Conservation (phyloP, 2,113 vertebrate genomes). For the Todiramphus chloris region DNA sequence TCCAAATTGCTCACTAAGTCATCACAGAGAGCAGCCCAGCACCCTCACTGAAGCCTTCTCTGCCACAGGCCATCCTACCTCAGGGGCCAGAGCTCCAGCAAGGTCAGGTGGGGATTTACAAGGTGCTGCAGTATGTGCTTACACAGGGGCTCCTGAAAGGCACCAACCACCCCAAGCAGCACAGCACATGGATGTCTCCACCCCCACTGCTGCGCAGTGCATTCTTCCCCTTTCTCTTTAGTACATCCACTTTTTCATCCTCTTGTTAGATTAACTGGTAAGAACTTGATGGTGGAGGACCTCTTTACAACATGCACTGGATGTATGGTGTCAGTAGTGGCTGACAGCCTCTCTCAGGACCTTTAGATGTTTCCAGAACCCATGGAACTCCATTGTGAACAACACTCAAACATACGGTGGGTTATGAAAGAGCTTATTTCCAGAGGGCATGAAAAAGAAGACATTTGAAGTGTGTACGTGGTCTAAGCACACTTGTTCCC, state of each 20-base stretch:
- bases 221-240: not conserved
- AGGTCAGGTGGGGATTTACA: not conserved
- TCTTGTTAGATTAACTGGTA: not conserved
- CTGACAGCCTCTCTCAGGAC: not conserved
- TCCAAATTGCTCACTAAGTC: not conserved
- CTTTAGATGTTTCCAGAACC: not conserved
- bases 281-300: not conserved
- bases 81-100: not conserved
- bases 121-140: not conserved
- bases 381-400: not conserved
- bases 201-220: not conserved
- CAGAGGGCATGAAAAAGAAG: not conserved
- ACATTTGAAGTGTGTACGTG: not conserved
- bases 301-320: not conserved
- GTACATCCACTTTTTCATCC: not conserved
- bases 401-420: not conserved
- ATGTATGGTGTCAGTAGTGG: rapidly evolving
- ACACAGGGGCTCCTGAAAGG: not conserved
- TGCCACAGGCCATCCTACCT: not conserved
- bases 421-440: not conserved
- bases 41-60: not conserved
- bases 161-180: not conserved
- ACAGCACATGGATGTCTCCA: not conserved
- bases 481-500: not conserved
- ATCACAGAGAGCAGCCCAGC: not conserved